phyloP scores from a whole-genome alignment of 2,888 invertebrate genomes.

The Synergus japonicus region DNA sequence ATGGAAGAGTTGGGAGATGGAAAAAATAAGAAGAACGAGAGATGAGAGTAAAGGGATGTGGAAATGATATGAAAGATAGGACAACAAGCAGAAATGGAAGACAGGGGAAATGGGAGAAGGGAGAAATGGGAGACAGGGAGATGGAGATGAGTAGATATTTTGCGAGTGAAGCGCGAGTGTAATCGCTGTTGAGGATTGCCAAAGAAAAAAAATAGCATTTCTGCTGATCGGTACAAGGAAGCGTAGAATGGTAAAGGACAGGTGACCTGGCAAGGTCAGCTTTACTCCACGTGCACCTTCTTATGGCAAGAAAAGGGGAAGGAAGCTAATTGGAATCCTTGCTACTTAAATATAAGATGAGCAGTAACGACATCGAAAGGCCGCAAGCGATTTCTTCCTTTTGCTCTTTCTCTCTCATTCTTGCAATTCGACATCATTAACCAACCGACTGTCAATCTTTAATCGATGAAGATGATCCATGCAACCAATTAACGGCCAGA shows the following conservation, averaged over 20 bases:
- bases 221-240: slow-evolving; percentile 1
- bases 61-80: too few relatives aligned
- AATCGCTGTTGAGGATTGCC: not conserved
- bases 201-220: not conserved
- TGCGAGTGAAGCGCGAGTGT: not conserved
- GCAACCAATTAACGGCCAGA: slow-evolving; percentile 6
- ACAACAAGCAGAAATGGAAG: too few relatives aligned
- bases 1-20: too few relatives aligned
- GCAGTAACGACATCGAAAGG: slow-evolving; percentile 24
- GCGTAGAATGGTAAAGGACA: slow-evolving; percentile 10
- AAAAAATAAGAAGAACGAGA: too few relatives aligned
- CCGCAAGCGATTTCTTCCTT: slow-evolving; percentile 4
- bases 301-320: slow-evolving; percentile 4
- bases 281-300: slow-evolving; percentile 5
- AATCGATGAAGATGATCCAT: slow-evolving; percentile 23
- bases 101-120: too few relatives aligned
- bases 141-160: too few relatives aligned
- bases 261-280: slow-evolving; percentile 23
- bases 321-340: slow-evolving; percentile 20
- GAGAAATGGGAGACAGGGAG: too few relatives aligned
- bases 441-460: slow-evolving; percentile 17
- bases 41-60: too few relatives aligned
- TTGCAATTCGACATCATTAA: slow-evolving; percentile 21
- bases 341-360: slow-evolving; percentile 28
- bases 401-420: not conserved